A percentile compares a stretch with the other conserved stretches of the same genome.
Conservation (phyloP, 2,113 vertebrate species). For the Asarcornis scutulata region DNA sequence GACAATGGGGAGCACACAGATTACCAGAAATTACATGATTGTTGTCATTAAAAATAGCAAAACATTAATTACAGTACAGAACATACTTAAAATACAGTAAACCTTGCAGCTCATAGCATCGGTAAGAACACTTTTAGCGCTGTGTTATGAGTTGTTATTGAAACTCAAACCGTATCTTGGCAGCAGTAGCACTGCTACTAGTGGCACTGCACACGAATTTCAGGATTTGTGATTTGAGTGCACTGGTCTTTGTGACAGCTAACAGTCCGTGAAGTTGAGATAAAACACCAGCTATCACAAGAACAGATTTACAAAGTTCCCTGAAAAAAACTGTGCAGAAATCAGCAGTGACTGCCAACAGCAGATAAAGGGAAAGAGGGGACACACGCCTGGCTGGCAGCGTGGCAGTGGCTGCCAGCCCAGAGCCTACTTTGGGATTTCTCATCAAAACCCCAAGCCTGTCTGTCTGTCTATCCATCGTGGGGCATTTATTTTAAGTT, state of each 20-base stretch:
- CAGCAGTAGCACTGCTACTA: neutral
- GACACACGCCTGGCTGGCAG: neutral
- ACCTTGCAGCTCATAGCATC: neutral
- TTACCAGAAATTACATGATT: conserved; percentile 30
- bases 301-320: neutral
- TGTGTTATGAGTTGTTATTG: neutral
- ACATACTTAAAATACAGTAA: conserved; percentile 41
- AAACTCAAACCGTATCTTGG: neutral
- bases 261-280: neutral
- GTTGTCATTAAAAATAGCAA: conserved; percentile 39
- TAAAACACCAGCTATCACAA: neutral
- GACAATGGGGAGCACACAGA: neutral
- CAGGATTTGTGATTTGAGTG: neutral
- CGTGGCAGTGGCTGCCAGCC: rapidly evolving
- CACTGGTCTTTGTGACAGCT: neutral
- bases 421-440: neutral
- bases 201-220: neutral
- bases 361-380: neutral
- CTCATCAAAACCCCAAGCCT: neutral
- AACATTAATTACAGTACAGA: conserved; percentile 33
- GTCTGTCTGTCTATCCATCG: neutral
- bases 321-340: conserved; percentile 4
- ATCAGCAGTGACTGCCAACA: neutral
- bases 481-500: rapidly evolving
- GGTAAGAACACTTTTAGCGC: neutral